Conservation (phyloP, 2,888 invertebrate genomes). For the Lycophotia porphyrea region DNA sequence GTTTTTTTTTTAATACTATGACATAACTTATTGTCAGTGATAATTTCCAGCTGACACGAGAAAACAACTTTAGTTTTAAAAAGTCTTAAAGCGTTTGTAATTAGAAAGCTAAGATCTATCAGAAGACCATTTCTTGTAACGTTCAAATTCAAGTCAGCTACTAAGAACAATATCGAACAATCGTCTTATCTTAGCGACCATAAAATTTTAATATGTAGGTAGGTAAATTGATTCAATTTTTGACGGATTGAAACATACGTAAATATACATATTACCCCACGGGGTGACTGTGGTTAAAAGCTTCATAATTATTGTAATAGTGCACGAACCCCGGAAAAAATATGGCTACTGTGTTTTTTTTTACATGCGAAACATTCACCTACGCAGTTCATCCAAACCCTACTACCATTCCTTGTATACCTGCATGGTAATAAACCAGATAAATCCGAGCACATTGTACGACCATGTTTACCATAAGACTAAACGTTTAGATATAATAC, state of each 20-base stretch:
- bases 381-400: not conserved
- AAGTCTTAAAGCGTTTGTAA: not conserved
- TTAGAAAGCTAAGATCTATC: not conserved
- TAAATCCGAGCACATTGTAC: slow-evolving; percentile 35
- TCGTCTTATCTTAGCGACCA: not conserved
- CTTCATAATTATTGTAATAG: not conserved
- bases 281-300: not conserved
- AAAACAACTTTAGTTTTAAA: not conserved
- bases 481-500: slow-evolving; percentile 54
- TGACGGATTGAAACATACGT: not conserved
- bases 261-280: not conserved
- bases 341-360: not conserved
- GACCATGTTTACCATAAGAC: slow-evolving; percentile 48
- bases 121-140: not conserved
- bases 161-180: not conserved
- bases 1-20: not conserved
- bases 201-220: not conserved
- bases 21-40: not conserved
- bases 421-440: slow-evolving; percentile 36
- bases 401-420: slow-evolving; percentile 1
- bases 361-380: not conserved
- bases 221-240: not conserved
- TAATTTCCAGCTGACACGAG: not conserved
- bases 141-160: not conserved
- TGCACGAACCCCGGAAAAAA: not conserved